phyloP scores from a whole-genome alignment of 2,797 vertebrate genomes.

The Xenops minutus region DNA sequence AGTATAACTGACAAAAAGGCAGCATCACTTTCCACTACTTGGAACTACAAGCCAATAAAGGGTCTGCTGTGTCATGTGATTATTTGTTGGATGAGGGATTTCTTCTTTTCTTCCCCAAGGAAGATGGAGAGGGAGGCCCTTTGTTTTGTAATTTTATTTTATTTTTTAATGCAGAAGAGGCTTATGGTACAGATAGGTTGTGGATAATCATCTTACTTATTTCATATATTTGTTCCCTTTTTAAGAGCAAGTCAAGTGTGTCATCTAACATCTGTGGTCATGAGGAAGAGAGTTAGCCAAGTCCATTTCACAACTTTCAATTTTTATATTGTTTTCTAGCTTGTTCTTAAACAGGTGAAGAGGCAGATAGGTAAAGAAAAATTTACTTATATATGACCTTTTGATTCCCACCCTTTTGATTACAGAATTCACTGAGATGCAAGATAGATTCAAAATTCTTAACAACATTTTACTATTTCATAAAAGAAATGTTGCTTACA shows the following conservation, averaged over 20 bases:
- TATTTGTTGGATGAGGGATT: background rate
- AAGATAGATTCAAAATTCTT: conserved; percentile 48
- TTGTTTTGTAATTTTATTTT: background rate
- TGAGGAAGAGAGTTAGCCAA: background rate
- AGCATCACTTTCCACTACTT: background rate
- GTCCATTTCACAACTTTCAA: background rate
- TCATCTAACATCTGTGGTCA: background rate
- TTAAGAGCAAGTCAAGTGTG: background rate
- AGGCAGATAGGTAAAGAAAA: conserved; percentile 3
- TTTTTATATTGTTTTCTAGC: background rate
- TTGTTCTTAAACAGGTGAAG: background rate
- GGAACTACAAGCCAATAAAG: accelerated
- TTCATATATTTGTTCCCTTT: background rate
- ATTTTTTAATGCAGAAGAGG: background rate
- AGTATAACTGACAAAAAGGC: conserved; percentile 8
- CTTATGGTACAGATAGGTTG: background rate
- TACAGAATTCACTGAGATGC: conserved; percentile 63
- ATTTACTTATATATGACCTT: conserved; percentile 45
- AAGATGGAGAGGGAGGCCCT: background rate
- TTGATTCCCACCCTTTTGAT: conserved; percentile 56
- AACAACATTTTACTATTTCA: conserved; percentile 62
- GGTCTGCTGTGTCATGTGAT: background rate
- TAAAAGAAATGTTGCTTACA: conserved; percentile 51
- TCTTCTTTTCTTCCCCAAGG: background rate
- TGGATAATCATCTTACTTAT: background rate